Percentiles rank a stretch among this genome's conserved stretches.
Conservation (phyloP, 2,888 invertebrate genomes). For the Clivina fossor region DNA sequence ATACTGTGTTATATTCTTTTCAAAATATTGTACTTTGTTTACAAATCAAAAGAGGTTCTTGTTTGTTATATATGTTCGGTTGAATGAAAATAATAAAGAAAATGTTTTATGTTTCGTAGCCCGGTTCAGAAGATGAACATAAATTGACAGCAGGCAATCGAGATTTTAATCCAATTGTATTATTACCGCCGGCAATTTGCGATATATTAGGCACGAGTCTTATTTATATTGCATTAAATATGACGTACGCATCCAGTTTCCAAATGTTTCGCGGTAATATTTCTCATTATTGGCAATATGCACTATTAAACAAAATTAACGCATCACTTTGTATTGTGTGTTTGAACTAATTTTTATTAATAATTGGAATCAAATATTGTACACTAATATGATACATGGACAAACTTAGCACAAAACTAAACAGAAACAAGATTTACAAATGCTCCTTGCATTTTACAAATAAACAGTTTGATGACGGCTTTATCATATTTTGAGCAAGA, state of each 20-base stretch:
- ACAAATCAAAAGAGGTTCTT: conserved; percentile 57
- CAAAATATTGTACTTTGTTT: conserved; percentile 64
- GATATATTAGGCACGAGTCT: conserved; percentile 87
- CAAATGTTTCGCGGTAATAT: conserved; percentile 87
- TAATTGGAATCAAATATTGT: no score
- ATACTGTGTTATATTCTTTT: conserved; percentile 81
- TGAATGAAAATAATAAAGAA: not conserved
- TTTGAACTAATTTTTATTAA: no score
- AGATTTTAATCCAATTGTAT: conserved; percentile 75
- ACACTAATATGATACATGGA: no score
- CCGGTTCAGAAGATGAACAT: conserved; percentile 55
- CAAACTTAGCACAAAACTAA: no score
- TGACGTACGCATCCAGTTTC: conserved; percentile 92
- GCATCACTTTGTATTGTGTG: no score
- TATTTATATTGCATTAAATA: conserved; percentile 87
- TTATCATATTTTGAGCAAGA: no score
- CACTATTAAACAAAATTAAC: no score
- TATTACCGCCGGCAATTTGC: conserved; percentile 84
- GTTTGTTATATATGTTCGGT: no score
- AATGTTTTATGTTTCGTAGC: conserved; percentile 19
- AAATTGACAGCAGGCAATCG: conserved; percentile 70
- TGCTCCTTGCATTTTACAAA: no score
- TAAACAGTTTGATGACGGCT: no score
- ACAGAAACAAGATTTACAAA: no score
- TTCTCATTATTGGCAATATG: no score